Evolutionary conservation across 2,888 invertebrate species (phyloP), one percentile per base, ranked within the genome.

Genomic region (Drosophila picticornis): DNA sequence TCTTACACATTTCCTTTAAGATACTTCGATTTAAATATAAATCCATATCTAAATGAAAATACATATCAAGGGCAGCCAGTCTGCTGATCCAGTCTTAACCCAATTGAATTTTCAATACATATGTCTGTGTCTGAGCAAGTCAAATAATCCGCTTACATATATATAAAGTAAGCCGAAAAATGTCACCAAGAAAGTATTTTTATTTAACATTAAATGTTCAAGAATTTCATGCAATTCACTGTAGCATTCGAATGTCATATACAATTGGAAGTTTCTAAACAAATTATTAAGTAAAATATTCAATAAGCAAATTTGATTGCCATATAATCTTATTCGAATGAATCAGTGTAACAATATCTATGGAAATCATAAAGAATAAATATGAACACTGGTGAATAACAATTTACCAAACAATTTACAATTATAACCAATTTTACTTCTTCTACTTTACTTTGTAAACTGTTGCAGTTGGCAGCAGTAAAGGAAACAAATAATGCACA

Each of bases 361-460:
- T 16, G 9, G 0, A 58, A 72, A 58, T 38, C 1, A 13, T 32
- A 22, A 27, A 11, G 48, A 66, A 56, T 43, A 19, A 64, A 62
- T 31, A 22, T 10, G 10, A 11, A 64, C 34, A 46, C 40, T 40
- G 43, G 10, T 11, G 34, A 56, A 52, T 43, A 50, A 38, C 25
- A 40, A 56, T 65, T 72, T 71, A 67, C 61, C 65, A 71, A 71
- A 61, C 83, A 90, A 85, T 90, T 85, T 88, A 83, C 88, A 85
- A 90, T 90, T 85, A 84, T 80, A 89, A 85, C 90, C 83, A 85
- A 85, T 85, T 85, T 82, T 67, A 66, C 22, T 57, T 72, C 6
- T 55, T 59, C 51, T 25, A n/a, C 40, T 77, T 83, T 80, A 77
- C 75, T 77, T 57, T 87, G 77, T 72, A 82, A 87, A 85, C 84